Conservation (phyloP, 2,888 invertebrate genomes). For the Fragum whitleyi region DNA sequence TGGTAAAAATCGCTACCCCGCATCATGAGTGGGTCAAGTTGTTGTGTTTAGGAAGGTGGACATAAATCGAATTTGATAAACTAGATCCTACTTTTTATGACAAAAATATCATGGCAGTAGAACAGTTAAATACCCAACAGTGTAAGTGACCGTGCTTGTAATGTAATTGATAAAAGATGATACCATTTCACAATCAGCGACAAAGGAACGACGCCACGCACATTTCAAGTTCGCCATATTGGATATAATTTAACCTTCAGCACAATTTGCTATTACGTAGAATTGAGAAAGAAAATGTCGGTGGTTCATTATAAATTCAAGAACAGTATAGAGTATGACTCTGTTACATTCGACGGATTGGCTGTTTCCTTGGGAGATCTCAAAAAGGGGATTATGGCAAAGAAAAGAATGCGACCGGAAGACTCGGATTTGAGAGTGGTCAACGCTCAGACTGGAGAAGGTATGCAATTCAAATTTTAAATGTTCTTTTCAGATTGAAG, state of each 20-base stretch:
- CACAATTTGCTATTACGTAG: neutral
- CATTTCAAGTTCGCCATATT: neutral
- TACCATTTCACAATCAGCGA: neutral
- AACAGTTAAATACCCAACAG: no score
- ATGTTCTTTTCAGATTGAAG: no score
- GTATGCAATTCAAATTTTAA: no score
- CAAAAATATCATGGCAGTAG: no score
- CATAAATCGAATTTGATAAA: no score
- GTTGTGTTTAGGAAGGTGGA: no score
- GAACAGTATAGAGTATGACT: conserved; percentile 97
- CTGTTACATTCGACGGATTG: conserved; percentile 98
- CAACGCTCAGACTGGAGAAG: conserved; percentile 98
- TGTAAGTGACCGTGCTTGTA: no score
- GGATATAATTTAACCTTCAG: neutral
- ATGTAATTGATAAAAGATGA: no score
- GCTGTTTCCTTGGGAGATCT: conserved; percentile 98
- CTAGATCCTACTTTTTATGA: no score
- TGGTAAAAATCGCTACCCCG: no score
- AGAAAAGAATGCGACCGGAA: conserved; percentile 96
- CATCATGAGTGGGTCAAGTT: no score
- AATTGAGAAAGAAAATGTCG: conserved; percentile 85
- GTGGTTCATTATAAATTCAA: conserved; percentile 99
- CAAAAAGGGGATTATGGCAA: conserved; percentile 97
- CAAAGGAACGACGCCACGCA: neutral
- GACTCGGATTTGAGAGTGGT: conserved; percentile 98